Evolutionary conservation across 30 jellyfish, hydroid and myxozoan species (phyloP).

Genomic region (Calvadosia cruxmelitensis): DNA sequence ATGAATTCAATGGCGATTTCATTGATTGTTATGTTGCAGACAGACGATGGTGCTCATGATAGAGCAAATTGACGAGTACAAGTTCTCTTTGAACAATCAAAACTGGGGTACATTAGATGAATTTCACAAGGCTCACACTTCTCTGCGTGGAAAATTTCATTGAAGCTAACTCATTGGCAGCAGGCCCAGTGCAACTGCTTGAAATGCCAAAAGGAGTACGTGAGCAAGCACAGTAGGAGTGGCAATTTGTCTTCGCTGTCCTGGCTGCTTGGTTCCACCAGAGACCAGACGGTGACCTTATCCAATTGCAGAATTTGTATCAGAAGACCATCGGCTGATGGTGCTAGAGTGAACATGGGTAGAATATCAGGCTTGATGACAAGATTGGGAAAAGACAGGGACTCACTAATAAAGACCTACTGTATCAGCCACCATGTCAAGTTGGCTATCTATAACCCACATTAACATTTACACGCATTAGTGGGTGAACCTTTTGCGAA

Average conservation of each 20-base stretch:
- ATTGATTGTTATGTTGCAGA: no score
- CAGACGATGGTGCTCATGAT: no score
- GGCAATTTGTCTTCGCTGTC: neutral
- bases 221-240: neutral
- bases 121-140: neutral
- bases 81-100: no score
- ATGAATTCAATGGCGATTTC: no score
- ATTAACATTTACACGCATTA: no score
- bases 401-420: constrained; percentile 49
- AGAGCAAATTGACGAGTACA: no score
- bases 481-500: no score
- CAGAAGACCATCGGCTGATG: no score
- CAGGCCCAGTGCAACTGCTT: neutral
- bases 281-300: no score
- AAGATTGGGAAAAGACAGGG: constrained; percentile 35
- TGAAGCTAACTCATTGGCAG: neutral
- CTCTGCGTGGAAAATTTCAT: neutral
- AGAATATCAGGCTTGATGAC: constrained; percentile 20
- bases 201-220: neutral
- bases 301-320: no score
- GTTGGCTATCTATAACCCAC: no score
- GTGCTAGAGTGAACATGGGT: constrained; percentile 48
- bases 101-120: neutral
- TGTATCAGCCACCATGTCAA: constrained; percentile 48
- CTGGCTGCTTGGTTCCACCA: neutral